These are phyloP conservation scores for Athalia cordata DNA, from an alignment of 2,888 invertebrate species.

Conservation along the genomic window DNA sequence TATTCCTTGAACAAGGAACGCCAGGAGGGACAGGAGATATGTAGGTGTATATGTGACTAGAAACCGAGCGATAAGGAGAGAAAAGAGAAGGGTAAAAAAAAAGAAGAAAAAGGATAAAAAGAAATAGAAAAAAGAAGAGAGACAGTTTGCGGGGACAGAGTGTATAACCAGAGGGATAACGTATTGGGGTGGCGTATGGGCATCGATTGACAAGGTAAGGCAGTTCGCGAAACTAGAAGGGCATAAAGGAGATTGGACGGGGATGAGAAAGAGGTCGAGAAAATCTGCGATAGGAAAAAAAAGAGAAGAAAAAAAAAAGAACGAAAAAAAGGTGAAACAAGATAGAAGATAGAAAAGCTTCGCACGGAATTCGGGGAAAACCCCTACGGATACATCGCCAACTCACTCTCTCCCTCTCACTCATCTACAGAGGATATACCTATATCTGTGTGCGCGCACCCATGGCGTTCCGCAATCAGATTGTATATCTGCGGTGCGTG, in stretches of 20 bases:
- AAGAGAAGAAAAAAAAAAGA: not conserved
- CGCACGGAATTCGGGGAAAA: slow-evolving; percentile 11
- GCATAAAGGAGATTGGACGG: slow-evolving; percentile 68
- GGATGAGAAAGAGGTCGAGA: slow-evolving; percentile 43
- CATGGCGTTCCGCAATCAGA: not conserved
- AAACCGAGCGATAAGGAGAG: slow-evolving; percentile 28
- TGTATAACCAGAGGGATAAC: slow-evolving; percentile 58
- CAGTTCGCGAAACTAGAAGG: slow-evolving; percentile 63
- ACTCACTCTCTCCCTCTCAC: not conserved
- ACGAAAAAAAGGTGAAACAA: slow-evolving; percentile 8
- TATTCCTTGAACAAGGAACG: not conserved
- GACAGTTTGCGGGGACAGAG: slow-evolving; percentile 36
- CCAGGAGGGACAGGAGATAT: too few relatives aligned
- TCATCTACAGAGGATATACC: not conserved
- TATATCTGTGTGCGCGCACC: not conserved
- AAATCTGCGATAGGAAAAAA: not conserved
- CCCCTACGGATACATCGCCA: slow-evolving; percentile 25
- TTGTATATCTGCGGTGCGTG: slow-evolving; percentile 2
- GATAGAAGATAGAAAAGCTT: not conserved
- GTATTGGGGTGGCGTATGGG: slow-evolving; percentile 56
- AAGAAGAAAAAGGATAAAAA: slow-evolving; percentile 2
- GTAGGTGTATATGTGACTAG: slow-evolving; percentile 3
- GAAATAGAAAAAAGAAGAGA: slow-evolving; percentile 27
- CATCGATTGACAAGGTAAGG: slow-evolving; percentile 65
- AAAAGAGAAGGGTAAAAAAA: slow-evolving; percentile 43